Base-by-base conservation (phyloP, 53 echinoderm and acorn worm genomes). In the Glandiceps talaboti region DNA sequence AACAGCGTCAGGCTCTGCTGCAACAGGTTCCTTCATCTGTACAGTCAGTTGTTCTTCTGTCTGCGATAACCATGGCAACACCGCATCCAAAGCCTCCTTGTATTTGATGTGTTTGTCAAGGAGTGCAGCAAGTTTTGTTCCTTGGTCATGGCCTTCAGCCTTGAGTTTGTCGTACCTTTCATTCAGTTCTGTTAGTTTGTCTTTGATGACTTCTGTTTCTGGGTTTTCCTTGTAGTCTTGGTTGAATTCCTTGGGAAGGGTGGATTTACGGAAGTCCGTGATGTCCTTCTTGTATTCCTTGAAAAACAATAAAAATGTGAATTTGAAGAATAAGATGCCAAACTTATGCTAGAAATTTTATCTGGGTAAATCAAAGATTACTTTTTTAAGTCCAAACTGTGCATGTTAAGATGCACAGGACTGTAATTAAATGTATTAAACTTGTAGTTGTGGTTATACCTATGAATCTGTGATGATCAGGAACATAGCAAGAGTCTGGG, bases 221-320 rank as follows among this genome's bases (percentile, higher is more conserved):
- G 94, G 89, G 81, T 91, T 91, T 86, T 94, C 94, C 0, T 75
- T 77, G 94, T 91, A 94, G 86, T 83, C 83, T 29, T 91, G 87
- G 83, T 20, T 74, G 80, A 91, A 91, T 28, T 94, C 94, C 0
- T 91, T 78, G 0, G 91, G 90, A 31, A 94, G 89, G 75, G 91
- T 91, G 0, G 76, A 76, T 77, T 88, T 82, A 29, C 94, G 91
- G 86, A 94, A 94, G 77, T 91, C 89, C 0, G 87, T 83, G 28
- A 94, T 82, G 33, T 94, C 91, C 30, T 89, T 87, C 30, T 91
- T 89, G 81, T 94, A 94, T 30, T 89, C 90, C 94, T 94, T n/a
- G n/a, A n/a, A n/a, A n/a, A n/a, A n/a, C n/a, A n/a, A n/a, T n/a
- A n/a, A n/a, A n/a, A n/a, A n/a, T n/a, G n/a, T n/a, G n/a, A n/a